Percentiles rank a stretch among this genome's conserved stretches.
Evolutionary conservation across 2,797 vertebrate genomes (phyloP).

Genomic region (Alexandromys oeconomus): DNA sequence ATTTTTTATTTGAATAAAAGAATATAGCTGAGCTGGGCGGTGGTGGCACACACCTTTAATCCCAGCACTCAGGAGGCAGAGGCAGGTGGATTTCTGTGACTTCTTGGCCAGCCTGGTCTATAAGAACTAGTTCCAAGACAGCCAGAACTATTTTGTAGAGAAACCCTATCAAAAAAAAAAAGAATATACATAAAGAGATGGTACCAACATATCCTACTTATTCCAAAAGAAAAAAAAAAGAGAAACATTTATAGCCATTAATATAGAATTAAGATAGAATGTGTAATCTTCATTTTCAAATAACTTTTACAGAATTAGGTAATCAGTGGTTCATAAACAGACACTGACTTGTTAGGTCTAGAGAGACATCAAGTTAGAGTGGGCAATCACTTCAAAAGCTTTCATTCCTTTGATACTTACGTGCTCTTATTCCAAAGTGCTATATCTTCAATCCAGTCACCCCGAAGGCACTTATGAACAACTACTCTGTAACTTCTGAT

Average conservation of each 20-base stretch:
- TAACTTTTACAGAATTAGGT: constrained; percentile 42
- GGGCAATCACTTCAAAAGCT: constrained; percentile 37
- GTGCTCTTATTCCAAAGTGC: constrained; percentile 42
- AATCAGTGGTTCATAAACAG: constrained; percentile 57
- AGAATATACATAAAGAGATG: constrained; percentile 11
- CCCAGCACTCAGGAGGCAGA: neutral
- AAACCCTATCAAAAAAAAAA: neutral
- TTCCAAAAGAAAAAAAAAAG: constrained; percentile 30
- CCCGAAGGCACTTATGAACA: constrained; percentile 41
- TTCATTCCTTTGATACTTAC: constrained; percentile 49
- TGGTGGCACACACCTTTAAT: neutral
- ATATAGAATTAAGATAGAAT: neutral
- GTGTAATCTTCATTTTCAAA: constrained; percentile 58
- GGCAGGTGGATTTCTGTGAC: neutral
- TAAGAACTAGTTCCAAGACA: neutral
- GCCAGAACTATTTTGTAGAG: neutral
- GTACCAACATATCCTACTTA: constrained; percentile 12
- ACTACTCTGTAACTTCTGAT: neutral
- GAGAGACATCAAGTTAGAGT: constrained; percentile 39
- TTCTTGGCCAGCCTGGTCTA: neutral
- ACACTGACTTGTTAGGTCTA: constrained; percentile 50
- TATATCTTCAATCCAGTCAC: constrained; percentile 25
- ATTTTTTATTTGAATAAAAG: constrained; percentile 58
- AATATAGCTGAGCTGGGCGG: neutral
- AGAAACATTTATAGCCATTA: constrained; percentile 28